Evolutionary conservation across 1,140 invertebrate genomes (phyloP).

Genomic region (Brachionus calyciflorus): DNA sequence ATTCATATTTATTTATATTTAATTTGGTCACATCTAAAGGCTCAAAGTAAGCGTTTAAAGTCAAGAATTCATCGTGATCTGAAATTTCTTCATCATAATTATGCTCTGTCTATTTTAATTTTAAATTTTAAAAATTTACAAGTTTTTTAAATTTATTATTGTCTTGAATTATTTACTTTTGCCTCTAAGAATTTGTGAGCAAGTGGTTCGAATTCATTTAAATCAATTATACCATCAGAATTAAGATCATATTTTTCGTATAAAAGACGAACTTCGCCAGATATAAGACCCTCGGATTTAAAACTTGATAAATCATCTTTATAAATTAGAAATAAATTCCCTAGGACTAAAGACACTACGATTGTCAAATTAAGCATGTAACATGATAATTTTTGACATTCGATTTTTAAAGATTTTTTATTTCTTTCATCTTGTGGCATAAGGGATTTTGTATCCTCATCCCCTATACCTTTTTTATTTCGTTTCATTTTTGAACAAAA

Average conservation of each 20-base stretch:
- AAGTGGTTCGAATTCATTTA: constrained; percentile 29
- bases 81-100: constrained; percentile 16
- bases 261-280: constrained; percentile 6
- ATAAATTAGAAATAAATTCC: background rate
- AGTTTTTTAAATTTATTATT: background rate
- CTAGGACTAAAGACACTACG: background rate
- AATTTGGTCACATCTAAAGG: constrained; percentile 12
- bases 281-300: too few species aligned
- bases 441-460: background rate
- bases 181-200: background rate
- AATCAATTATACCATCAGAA: constrained; percentile 24
- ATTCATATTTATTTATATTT: background rate
- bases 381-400: background rate
- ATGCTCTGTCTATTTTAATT: background rate
- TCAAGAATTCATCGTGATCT: constrained; percentile 34
- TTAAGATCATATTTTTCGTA: constrained; percentile 41
- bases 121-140: background rate
- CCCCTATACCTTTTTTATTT: constrained; percentile 18
- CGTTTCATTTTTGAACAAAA: background rate
- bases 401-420: background rate
- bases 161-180: background rate
- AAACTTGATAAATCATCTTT: too few species aligned
- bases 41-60: constrained; percentile 45
- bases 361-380: background rate
- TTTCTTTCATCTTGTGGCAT: too few species aligned